Evolutionary conservation across 53 echinoderm and acorn worm species (phyloP), one percentile per base, ranked within the genome.

Genomic region (Holothuria leucospilota): DNA sequence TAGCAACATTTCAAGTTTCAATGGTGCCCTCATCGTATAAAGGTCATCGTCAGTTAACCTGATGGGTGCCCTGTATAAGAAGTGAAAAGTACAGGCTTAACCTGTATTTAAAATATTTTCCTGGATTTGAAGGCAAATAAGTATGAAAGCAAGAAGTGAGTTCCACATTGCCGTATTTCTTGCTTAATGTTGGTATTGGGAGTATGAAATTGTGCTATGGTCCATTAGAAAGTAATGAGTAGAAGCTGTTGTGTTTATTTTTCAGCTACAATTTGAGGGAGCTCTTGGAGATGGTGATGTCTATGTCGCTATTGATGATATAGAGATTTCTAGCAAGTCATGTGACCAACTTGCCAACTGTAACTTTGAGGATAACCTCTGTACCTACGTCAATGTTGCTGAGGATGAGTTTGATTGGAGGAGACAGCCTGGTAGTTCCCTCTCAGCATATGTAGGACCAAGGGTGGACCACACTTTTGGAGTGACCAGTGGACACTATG

Each of bases 401-500:
- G 81, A 67, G 9, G 34, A 67, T 12, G 27, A 67, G 68, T 67
- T 67, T 67, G 28, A 29, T 67, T 67, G 68, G 28, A 67, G 34
- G 34, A 34, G 68, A 67, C 34, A 67, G 34, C 28, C 34, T 21
- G 28, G 34, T 1, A 67, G 68, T 67, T 67, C 28, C 1, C 34
- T 67, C 34, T 29, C 34, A 12, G 28, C 28, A 0, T 34, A 67
- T 67, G 68, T 67, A 13, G 28, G 34, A 26, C 93, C 93, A 16
- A 51, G 72, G 53, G 69, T 26, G 4, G 93, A 93, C 88, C 93
- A 93, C 77, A 93, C 93, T 46, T 87, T 90, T 25, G 93, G 90
- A 16, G 67, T 74, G 61, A 39, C 85, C 23, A 80, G 38, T 29
- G 94, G 94, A 6, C 73, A 94, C 89, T 94, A 94, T 63, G 94